These are phyloP conservation scores for Sminthurides bifidus DNA, from an alignment of 1,140 invertebrate species.

Conservation along the genomic window DNA sequence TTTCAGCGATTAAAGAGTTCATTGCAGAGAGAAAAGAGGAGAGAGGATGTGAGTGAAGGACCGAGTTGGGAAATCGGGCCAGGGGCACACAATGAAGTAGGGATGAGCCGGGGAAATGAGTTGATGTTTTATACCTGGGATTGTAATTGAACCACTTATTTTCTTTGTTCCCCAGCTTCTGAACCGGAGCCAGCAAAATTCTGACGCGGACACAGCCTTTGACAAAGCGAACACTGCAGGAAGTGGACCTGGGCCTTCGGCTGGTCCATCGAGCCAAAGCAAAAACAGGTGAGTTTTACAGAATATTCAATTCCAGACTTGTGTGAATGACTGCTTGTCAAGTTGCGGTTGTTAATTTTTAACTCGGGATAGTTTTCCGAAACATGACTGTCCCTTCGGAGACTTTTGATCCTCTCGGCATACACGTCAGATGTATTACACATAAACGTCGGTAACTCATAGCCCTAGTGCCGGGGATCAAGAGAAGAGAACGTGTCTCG, in stretches of 20 bases:
- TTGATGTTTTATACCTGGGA: too few relatives aligned
- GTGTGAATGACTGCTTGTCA: background rate
- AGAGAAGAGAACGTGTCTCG: too few relatives aligned
- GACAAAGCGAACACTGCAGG: background rate
- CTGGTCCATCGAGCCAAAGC: constrained; percentile 11
- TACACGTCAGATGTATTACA: background rate
- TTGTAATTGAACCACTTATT: background rate
- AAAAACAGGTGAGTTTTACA: constrained; percentile 17
- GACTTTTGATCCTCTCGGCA: background rate
- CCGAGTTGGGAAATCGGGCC: too few relatives aligned
- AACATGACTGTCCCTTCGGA: too few relatives aligned
- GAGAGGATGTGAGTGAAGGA: too few relatives aligned
- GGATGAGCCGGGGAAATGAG: too few relatives aligned
- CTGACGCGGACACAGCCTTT: constrained; percentile 6
- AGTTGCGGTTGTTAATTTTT: background rate
- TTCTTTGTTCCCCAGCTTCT: constrained; percentile 5
- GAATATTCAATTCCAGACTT: background rate
- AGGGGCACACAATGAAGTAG: too few relatives aligned
- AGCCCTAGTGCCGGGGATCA: too few relatives aligned
- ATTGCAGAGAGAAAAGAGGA: too few relatives aligned
- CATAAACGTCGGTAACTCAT: background rate
- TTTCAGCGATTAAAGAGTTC: too few relatives aligned
- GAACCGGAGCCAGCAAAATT: constrained; percentile 10
- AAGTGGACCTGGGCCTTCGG: background rate
- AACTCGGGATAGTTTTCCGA: too few relatives aligned